Percentiles rank a stretch among this genome's conserved stretches.
phyloP scores from a whole-genome alignment of 2,113 vertebrate genomes.

The Daboia siamensis region DNA sequence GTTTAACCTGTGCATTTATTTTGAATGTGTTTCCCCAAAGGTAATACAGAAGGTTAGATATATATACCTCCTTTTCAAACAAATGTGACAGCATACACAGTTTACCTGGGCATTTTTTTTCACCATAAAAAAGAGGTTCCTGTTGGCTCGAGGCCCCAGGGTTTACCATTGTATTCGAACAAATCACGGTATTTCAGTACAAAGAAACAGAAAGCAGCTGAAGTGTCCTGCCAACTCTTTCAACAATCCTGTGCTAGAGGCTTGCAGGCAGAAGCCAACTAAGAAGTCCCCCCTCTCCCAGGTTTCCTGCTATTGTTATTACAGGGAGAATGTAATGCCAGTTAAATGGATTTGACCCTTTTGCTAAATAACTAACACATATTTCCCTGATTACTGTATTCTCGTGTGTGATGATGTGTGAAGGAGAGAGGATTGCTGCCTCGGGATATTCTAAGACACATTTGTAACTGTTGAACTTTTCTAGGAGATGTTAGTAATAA shows the following conservation, averaged over 20 bases:
- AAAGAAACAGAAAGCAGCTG: slow-evolving; percentile 30
- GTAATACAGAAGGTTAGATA: neutral
- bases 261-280: slow-evolving; percentile 27
- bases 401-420: slow-evolving; percentile 53
- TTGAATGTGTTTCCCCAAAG: neutral
- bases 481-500: neutral
- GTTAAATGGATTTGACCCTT: slow-evolving; percentile 75
- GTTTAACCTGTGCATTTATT: neutral
- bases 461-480: neutral
- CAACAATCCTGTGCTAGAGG: slow-evolving; percentile 51
- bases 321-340: slow-evolving; percentile 67
- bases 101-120: neutral
- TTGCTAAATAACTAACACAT: slow-evolving; percentile 61
- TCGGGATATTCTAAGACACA: slow-evolving; percentile 7
- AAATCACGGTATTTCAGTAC: slow-evolving; percentile 56
- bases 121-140: slow-evolving; percentile 26
- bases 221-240: slow-evolving; percentile 44
- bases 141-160: slow-evolving; percentile 29
- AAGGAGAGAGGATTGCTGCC: slow-evolving; percentile 9
- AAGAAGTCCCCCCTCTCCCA: slow-evolving; percentile 24
- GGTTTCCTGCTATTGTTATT: slow-evolving; percentile 75
- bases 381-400: slow-evolving; percentile 73
- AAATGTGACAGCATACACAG: neutral
- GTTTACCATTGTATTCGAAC: slow-evolving; percentile 42
- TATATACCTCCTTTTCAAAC: neutral